These are phyloP conservation scores for Acrobasis repandana DNA, from an alignment of 2,888 invertebrate genomes.

Conservation along the genomic window DNA sequence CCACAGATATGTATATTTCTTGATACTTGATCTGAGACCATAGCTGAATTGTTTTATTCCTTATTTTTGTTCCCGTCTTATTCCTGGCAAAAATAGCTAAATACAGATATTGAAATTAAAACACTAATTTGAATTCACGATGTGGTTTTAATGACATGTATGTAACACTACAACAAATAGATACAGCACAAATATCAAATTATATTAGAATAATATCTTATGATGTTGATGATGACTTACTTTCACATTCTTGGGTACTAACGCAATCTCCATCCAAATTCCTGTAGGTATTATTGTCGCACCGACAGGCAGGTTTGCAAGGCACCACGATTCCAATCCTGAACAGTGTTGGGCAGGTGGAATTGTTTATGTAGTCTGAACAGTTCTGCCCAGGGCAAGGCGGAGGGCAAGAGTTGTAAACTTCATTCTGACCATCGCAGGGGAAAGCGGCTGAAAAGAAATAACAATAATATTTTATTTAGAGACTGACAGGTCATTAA, in stretches of 20 bases:
- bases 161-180: background rate
- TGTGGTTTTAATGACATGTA: background rate
- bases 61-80: too few species aligned
- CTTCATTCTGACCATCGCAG: constrained; percentile 33
- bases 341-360: constrained; percentile 30
- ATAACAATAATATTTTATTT: background rate
- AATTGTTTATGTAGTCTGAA: constrained; percentile 32
- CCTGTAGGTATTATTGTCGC: constrained; percentile 25
- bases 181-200: background rate
- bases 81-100: too few species aligned
- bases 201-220: background rate
- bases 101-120: too few species aligned
- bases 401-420: constrained; percentile 32
- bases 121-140: too few species aligned
- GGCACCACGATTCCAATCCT: constrained; percentile 28
- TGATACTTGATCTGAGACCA: too few species aligned
- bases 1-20: too few species aligned
- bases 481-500: background rate
- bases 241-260: constrained; percentile 21
- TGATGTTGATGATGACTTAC: constrained; percentile 13
- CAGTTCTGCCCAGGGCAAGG: constrained; percentile 34
- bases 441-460: constrained; percentile 31
- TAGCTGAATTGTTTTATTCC: too few species aligned
- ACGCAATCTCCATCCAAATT: constrained; percentile 25
- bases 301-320: constrained; percentile 34